Evolutionary conservation across 2,113 vertebrate species (phyloP).

Genomic region (Rhinoptilus africanus): DNA sequence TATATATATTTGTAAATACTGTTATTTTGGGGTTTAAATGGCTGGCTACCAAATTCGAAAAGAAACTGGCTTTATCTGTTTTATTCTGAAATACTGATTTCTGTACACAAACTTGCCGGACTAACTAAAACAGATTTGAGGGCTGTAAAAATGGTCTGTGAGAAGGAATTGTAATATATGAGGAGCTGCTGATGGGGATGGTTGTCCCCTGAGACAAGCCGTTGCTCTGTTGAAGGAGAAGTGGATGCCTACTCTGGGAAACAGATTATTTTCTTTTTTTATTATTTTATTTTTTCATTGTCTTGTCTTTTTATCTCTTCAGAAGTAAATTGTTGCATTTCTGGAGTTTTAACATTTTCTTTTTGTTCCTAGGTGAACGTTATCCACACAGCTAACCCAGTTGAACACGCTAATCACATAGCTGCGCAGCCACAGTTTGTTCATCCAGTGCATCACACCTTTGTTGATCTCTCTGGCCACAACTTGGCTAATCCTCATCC

Average conservation of each 20-base stretch:
- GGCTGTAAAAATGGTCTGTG: background rate
- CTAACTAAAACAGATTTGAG: background rate
- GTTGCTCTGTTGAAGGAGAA: background rate
- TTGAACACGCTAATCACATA: constrained; percentile 89
- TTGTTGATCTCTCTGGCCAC: constrained; percentile 94
- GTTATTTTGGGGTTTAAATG: background rate
- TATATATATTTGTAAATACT: background rate
- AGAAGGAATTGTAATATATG: background rate
- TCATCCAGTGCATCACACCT: constrained; percentile 89
- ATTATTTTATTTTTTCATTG: no score
- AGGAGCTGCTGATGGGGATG: background rate
- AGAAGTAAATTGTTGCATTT: background rate
- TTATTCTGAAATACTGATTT: background rate
- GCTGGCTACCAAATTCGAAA: background rate
- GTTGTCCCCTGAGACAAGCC: background rate
- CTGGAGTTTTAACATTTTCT: background rate
- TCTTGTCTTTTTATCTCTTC: background rate
- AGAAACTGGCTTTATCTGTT: background rate
- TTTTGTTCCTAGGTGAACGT: constrained; percentile 84
- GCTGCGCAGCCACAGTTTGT: constrained; percentile 92
- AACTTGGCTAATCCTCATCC: constrained; percentile 91
- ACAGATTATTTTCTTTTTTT: background rate
- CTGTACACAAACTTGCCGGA: background rate
- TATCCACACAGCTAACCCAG: constrained; percentile 89
- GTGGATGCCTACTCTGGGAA: background rate